These are phyloP conservation scores for Dinothrombium tinctorium DNA, from an alignment of 1,140 invertebrate genomes.

Conservation along the genomic window DNA sequence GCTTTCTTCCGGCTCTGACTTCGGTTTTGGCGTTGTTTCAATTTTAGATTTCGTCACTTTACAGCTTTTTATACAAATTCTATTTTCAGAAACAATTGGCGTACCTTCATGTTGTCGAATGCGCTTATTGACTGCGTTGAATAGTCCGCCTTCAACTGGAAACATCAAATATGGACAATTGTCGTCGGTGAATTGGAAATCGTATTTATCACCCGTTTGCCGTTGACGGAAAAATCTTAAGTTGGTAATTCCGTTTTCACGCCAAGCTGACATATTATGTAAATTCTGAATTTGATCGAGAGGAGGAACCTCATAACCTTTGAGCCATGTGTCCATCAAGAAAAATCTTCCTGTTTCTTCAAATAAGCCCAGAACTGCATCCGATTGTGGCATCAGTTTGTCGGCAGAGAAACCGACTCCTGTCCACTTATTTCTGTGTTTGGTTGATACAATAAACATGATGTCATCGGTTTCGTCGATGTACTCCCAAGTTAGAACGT, in stretches of 20 bases:
- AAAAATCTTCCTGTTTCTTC: constrained; percentile 44
- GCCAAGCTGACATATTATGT: constrained; percentile 37
- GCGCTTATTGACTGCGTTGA: constrained; percentile 57
- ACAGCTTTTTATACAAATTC: constrained; percentile 42
- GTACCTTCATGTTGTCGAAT: constrained; percentile 51
- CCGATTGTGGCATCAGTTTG: constrained; percentile 56
- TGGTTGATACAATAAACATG: constrained; percentile 60
- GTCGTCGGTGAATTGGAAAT: constrained; percentile 54
- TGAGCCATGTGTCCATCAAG: constrained; percentile 66
- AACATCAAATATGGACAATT: constrained; percentile 69
- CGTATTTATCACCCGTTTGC: constrained; percentile 41
- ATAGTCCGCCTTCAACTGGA: constrained; percentile 47
- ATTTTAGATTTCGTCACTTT: background rate
- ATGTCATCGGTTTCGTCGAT: constrained; percentile 47
- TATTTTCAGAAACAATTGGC: constrained; percentile 47
- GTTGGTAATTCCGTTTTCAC: constrained; percentile 48
- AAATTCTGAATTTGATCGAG: constrained; percentile 49
- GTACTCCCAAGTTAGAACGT: constrained; percentile 60
- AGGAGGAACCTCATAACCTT: constrained; percentile 27
- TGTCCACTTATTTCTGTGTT: constrained; percentile 60
- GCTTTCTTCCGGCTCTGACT: background rate
- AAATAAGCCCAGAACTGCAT: constrained; percentile 65
- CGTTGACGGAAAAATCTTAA: constrained; percentile 54
- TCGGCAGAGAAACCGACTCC: constrained; percentile 76
- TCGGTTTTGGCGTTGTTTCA: background rate